Evolutionary conservation across 2,797 vertebrate species (phyloP), one percentile per base, ranked within the genome.

Genomic region (Coranthus polyacanthus): DNA sequence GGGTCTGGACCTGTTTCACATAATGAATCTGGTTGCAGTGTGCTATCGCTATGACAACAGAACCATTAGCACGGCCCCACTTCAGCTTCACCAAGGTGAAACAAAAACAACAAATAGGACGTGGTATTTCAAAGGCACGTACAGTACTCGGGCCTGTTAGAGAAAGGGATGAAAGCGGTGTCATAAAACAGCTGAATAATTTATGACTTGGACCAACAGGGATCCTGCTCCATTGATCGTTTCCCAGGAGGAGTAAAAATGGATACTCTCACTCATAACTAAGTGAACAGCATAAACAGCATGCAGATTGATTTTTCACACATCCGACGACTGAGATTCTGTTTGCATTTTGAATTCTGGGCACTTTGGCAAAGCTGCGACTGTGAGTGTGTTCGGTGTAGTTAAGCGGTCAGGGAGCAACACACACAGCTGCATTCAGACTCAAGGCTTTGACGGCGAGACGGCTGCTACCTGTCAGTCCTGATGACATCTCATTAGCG

Each of bases 101-200:
- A 55, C 26, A 37, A 54, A 55, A 36, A 67, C 24, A 66, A 66
- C 41, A 58, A 52, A 37, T n/a, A 69, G 29, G 17, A 67, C 32
- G 12, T 0, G n/a, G 0, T 26, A 55, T 68, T 54, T 79, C 20
- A 15, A 15, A 26, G 12, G 2, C 26, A 75, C 29, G 26, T 76
- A n/a, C n/a, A n/a, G n/a, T n/a, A n/a, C n/a, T n/a, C n/a, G n/a
- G n/a, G n/a, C n/a, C 36, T 63, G 13, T 57, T 45, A 51, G 2
- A 29, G 26, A 24, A 11, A 36, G 53, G 68, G 39, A 79, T 18
- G 68, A 72, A 78, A 55, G 60, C 60, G 68, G 56, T 56, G 54
- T 62, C 65, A 71, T 69, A 52, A 45, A 55, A 18, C 15, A 12
- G 41, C 16, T 88, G 41, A 86, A 92, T 90, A 86, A 90, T 90